phyloP scores from a whole-genome alignment of 2,797 vertebrate species.

The Micrastur ruficollis region DNA sequence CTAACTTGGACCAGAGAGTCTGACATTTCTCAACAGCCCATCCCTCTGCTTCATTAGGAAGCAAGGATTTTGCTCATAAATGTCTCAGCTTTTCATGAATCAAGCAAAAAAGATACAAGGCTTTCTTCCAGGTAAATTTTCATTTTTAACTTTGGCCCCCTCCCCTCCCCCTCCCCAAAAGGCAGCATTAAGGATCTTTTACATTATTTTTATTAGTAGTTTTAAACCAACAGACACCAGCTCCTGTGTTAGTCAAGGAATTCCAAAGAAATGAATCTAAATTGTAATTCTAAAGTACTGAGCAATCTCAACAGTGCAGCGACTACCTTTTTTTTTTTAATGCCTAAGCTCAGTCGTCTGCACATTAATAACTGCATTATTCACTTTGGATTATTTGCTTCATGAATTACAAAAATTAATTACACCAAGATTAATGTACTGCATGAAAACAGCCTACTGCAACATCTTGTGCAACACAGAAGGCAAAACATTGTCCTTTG shows the following conservation, averaged over 20 bases:
- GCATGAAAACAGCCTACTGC: not conserved
- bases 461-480: not conserved
- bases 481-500: not conserved
- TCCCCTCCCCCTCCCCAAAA: accelerated
- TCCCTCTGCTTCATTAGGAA: not conserved
- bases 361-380: not conserved
- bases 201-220: not conserved
- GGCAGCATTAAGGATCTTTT: not conserved
- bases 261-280: not conserved
- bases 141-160: not conserved
- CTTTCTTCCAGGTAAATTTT: not conserved
- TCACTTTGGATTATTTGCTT: not conserved
- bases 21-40: not conserved
- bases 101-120: not conserved
- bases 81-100: not conserved
- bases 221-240: not conserved
- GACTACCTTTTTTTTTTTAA: not conserved
- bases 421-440: not conserved
- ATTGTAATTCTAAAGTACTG: not conserved
- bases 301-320: not conserved
- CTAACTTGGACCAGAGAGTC: not conserved
- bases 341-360: not conserved
- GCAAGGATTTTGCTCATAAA: not conserved
- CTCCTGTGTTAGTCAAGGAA: not conserved
- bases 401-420: not conserved